Conservation (phyloP, 2,797 vertebrate genomes). For the Catostomus latipinnis region DNA sequence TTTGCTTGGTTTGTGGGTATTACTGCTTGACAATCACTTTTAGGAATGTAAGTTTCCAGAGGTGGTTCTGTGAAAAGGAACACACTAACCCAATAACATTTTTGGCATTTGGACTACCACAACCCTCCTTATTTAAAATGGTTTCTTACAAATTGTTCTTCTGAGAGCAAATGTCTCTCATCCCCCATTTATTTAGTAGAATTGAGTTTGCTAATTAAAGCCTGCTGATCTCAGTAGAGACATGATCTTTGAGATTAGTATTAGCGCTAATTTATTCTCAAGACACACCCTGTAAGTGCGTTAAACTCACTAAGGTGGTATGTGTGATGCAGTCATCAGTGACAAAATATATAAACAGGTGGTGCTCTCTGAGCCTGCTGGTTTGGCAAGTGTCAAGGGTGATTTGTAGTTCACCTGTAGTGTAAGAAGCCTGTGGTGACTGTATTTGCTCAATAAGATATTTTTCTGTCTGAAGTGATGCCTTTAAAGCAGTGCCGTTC, state of each 20-base stretch:
- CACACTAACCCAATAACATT: conserved; percentile 40
- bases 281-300: background rate
- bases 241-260: background rate
- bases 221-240: conserved; percentile 5
- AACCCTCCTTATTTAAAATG: conserved; percentile 3
- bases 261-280: background rate
- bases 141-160: conserved; percentile 39
- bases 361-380: background rate
- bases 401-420: background rate
- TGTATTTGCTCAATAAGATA: conserved; percentile 24
- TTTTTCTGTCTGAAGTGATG: conserved; percentile 9
- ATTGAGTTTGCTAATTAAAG: conserved; percentile 61
- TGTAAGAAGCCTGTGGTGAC: background rate
- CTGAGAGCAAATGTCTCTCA: conserved; percentile 58
- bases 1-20: conserved; percentile 37
- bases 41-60: conserved; percentile 65
- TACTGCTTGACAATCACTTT: conserved; percentile 42
- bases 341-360: conserved; percentile 26
- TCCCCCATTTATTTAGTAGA: conserved; percentile 62
- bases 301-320: background rate
- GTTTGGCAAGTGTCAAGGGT: conserved; percentile 2
- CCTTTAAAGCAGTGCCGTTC: background rate
- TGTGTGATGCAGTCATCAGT: conserved; percentile 18
- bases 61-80: conserved; percentile 40
- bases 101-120: background rate